Base-by-base conservation (phyloP, 1,140 invertebrate genomes). In the Vanessa atalanta region DNA sequence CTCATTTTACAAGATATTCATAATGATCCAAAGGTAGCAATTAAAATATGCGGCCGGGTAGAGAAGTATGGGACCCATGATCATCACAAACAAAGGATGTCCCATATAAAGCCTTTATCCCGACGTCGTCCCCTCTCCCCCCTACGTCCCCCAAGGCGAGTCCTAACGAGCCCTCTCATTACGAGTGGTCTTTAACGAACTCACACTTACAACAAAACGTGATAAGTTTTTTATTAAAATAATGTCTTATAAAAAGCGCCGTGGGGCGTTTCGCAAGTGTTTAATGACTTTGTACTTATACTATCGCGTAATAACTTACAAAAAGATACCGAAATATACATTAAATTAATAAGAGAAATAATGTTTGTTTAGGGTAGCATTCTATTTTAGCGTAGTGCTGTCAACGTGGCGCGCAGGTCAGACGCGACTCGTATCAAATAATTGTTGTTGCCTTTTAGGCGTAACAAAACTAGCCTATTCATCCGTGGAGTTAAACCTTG, bases 131-230 rank as follows among this genome's bases (percentile, higher is more conserved):
- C 20, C 43, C 20, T 4, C 65, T 37, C n/a, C 67, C 31, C 48
- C 43, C 51, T 14, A 14, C 9, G 6, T 26, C 37, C 47, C 55
- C 47, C 65, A 47, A 26, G 65, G 23, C 43, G 43, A 68, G 57
- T 64, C 72, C 63, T 68, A 68, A 73, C 65, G 55, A 68, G 65
- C 65, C 31, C 72, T 70, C 72, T 73, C 65, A 68, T 73, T 73
- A 73, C 66, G 66, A 70, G 55, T 63, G 57, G 57, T 70, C 68
- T 61, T 70, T 70, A 70, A 70, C 68, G 68, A 70, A 53, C 47
- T 70, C 43, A 61, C 68, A 70, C 68, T 63, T 43, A 50, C 68
- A 61, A 70, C 55, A 26, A 47, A 72, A 64, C 31, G 57, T 68
- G 48, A 65, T 68, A 53, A 73, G 23, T 43, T 60, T 63, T 51